These are phyloP conservation scores for Delia radicum DNA, from an alignment of 1,140 invertebrate genomes.

Conservation along the genomic window DNA sequence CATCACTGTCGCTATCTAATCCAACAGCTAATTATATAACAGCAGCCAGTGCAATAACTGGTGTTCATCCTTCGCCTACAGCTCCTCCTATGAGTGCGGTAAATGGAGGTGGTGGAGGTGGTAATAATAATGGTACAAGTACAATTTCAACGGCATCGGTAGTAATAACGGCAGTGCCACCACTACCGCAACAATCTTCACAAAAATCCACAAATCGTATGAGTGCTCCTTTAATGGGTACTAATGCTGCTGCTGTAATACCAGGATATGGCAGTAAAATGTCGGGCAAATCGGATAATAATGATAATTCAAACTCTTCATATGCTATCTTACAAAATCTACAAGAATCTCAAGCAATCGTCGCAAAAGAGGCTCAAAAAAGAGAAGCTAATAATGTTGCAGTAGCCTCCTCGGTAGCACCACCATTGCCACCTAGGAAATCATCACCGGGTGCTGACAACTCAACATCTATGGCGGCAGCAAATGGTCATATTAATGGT, in stretches of 20 bases:
- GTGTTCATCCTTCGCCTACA: conserved; percentile 40
- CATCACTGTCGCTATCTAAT: conserved; percentile 17
- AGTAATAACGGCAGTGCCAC: neutral
- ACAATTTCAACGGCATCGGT: conserved; percentile 6
- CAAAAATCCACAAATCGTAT: conserved; percentile 50
- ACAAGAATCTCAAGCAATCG: conserved; percentile 34
- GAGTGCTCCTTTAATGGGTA: conserved; percentile 50
- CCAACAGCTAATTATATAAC: conserved; percentile 19
- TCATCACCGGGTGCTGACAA: conserved; percentile 61
- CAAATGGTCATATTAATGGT: neutral
- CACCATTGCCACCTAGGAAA: conserved; percentile 64
- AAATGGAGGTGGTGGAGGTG: conserved; percentile 34
- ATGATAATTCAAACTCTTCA: conserved; percentile 44
- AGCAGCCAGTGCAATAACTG: conserved; percentile 26
- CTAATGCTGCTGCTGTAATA: conserved; percentile 30
- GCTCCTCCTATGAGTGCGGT: conserved; percentile 37
- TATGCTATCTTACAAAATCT: conserved; percentile 52
- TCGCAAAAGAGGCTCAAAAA: conserved; percentile 3
- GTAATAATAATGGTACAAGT: neutral
- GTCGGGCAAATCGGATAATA: conserved; percentile 35
- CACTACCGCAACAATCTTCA: conserved; percentile 24
- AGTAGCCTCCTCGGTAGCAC: conserved; percentile 32
- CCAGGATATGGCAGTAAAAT: conserved; percentile 42
- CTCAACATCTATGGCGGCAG: neutral
- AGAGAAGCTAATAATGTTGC: neutral